These are phyloP conservation scores for Pteropus alecto DNA, from an alignment of 2,113 vertebrate genomes.

Conservation along the genomic window DNA sequence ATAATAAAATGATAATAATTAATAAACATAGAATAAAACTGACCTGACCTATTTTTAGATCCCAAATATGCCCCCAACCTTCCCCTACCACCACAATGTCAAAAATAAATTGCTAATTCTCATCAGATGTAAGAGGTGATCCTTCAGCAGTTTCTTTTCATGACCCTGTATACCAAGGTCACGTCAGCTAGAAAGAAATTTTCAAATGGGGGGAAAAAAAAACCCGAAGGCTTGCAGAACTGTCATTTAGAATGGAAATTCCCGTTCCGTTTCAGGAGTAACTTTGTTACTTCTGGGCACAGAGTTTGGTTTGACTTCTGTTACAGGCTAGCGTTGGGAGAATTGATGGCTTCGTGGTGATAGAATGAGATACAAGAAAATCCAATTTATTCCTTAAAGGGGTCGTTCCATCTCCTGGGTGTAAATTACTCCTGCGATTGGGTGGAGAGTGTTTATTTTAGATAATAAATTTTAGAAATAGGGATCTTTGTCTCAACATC, in stretches of 20 bases:
- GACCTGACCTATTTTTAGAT: background rate
- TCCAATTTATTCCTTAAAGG: slow-evolving; percentile 60
- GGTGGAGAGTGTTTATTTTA: slow-evolving; percentile 30
- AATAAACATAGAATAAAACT: background rate
- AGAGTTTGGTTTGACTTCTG: background rate
- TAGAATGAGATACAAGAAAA: slow-evolving; percentile 27
- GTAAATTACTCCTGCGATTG: slow-evolving; percentile 15
- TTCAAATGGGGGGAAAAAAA: background rate
- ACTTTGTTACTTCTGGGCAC: background rate
- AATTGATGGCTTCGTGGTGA: slow-evolving; percentile 38
- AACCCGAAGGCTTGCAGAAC: background rate
- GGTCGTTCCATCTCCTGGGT: background rate
- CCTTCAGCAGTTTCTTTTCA: background rate
- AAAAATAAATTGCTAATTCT: background rate
- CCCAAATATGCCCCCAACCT: background rate
- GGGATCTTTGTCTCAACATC: background rate
- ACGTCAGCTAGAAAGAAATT: background rate
- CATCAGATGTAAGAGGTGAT: background rate
- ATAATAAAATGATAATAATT: background rate
- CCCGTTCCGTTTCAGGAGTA: background rate
- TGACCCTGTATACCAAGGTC: background rate
- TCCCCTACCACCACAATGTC: rapidly evolving
- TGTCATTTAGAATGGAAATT: background rate
- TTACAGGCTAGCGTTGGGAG: background rate
- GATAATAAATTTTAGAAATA: slow-evolving; percentile 61